Evolutionary conservation across 1,140 invertebrate species (phyloP).

Genomic region (Augochlora pura): DNA sequence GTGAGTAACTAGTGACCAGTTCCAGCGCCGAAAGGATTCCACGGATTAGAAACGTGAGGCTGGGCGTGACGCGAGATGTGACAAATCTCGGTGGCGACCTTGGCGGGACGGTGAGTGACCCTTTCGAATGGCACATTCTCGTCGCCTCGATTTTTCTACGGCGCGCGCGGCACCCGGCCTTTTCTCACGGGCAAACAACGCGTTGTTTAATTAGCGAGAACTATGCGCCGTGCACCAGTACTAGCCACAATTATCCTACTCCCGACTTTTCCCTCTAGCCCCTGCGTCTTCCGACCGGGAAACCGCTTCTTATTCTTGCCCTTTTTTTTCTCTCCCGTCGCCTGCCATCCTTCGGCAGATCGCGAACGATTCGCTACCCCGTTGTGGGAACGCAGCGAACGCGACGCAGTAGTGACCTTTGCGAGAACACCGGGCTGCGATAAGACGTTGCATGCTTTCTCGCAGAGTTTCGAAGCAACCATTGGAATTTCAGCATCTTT

Average conservation of each 20-base stretch:
- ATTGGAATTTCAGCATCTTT: no score
- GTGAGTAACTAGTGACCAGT: no score
- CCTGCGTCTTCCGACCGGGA: background rate
- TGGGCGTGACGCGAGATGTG: no score
- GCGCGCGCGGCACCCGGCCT: background rate
- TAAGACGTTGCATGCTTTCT: no score
- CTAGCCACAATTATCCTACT: constrained; percentile 2
- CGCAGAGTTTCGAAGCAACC: no score
- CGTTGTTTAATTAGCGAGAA: constrained; percentile 62
- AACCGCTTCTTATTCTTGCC: background rate
- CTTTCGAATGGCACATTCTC: constrained; percentile 22
- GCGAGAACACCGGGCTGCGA: no score
- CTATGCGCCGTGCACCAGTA: constrained; percentile 43
- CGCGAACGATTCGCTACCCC: background rate
- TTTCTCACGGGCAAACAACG: constrained; percentile 70
- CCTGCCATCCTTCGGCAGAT: background rate
- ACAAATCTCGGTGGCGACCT: constrained; percentile 40
- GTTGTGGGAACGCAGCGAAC: constrained; percentile 11
- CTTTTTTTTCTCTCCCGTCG: no score
- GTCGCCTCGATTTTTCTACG: constrained; percentile 12
- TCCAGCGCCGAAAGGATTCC: no score
- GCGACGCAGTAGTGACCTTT: background rate
- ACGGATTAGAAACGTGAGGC: no score
- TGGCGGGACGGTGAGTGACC: constrained; percentile 63
- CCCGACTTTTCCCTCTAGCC: background rate